Base-by-base conservation (phyloP, 2,888 invertebrate species). In the Smittia aterrima region DNA sequence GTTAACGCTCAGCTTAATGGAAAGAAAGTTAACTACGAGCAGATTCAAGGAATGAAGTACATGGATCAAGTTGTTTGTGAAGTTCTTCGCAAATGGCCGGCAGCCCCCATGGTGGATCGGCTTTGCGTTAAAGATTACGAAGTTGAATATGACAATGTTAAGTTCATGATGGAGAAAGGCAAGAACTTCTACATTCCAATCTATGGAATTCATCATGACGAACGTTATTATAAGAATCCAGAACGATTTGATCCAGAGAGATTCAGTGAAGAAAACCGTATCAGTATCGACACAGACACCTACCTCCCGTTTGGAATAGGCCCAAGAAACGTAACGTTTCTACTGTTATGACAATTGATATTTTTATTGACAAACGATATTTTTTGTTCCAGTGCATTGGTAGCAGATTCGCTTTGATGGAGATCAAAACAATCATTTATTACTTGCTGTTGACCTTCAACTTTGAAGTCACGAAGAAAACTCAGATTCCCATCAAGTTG, bases 1-100 rank as follows among this genome's bases (percentile, higher is more conserved):
- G 11, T 47, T 2, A 47, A 47, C n/a, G 47, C 11, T 6, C 1
- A 6, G 2, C 47, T 47, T 6, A 11, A 11, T 47, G 47, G 47
- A 2, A 47, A 47, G 11, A 47, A 47, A 18, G 79, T 87, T 0
- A 83, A 82, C 62, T 88, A 87, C 76, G 86, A 85, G 32, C 81
- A 82, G 0, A 79, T 89, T 0, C 82, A 84, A 75, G 82, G 82
- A 38, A 85, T 89, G 86, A 83, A 83, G 20, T 89, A 88, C 75
- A 79, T 89, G 82, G 88, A 88, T 74, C 87, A 87, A 87, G 86
- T 88, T 0, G 79, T 88, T 0, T 86, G 86, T 77, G 87, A 87
- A 77, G 74, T 82, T 0, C 77, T 87, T 1, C 79, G 87, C 13
- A 79, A 79, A 67, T 72, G 72, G 72, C 58, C 72, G 7, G 38